Evolutionary conservation across 2,888 invertebrate species (phyloP), one percentile per base, ranked within the genome.

Genomic region (Cataglyphis albicans): DNA sequence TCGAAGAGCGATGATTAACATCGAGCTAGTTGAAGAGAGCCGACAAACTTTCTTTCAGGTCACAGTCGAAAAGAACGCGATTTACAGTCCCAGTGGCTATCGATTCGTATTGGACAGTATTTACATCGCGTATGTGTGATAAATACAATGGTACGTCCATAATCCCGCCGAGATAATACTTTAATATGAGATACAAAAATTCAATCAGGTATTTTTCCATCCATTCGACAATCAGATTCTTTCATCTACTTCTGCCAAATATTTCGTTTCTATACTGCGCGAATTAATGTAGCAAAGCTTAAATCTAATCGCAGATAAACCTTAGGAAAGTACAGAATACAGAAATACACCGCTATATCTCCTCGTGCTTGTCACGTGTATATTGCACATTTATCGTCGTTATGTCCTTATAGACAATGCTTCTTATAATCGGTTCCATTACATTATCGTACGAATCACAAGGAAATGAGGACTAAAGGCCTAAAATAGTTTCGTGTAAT

Each of bases 361-460:
- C 32, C 25, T 25, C 25, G 32, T 67, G 38, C 48, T 48, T 29
- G 35, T 52, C 48, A 64, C 21, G n/a, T 59, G 25, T 67, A 44
- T 81, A 81, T 81, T 68, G 82, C 68, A 83, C 81, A 70, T 63
- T 81, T 41, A 55, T 82, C 68, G 15, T 82, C 68, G 15, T 52
- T 52, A 52, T 52, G 7, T 48, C 59, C n/a, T 78, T 44, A 59
- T n/a, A 61, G 78, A 59, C 32, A 70, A 59, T 44, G 70, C 41
- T 70, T 44, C 41, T 78, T 59, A 38, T 18, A 55, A 44, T 76
- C 44, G 52, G 44, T 78, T 64, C 21, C 68, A n/a, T 55, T 55
- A 68, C 41, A 52, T 52, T 57, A 32, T 32, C 32, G 15, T 41
- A 55, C 41, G 57, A 57, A 78, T 78, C 76, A 44, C 78, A 70